Evolutionary conservation across 2,113 vertebrate genomes (phyloP), one percentile per base, ranked within the genome.

Genomic region (Neotragus pygmaeus): DNA sequence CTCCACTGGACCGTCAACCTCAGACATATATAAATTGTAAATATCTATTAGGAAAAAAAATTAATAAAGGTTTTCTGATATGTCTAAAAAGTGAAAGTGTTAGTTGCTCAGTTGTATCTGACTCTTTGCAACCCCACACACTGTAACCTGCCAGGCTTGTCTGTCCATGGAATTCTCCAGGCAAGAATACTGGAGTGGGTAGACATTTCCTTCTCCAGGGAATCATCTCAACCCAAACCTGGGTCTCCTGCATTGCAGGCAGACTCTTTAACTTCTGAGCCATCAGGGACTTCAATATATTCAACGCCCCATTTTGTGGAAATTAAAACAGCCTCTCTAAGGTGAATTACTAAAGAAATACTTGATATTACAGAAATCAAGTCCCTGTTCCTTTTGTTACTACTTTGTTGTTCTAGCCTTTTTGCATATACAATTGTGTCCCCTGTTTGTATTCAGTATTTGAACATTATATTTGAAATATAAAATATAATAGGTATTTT

Each of bases 291-390:
- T 30, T 92, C 78, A n/a, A 62, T 21, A 0, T 39, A 45, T 90
- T 77, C 27, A 49, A 43, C 14, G 51, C 80, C 55, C 53, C 80
- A 3, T 60, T 88, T 28, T 96, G 57, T 62, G 77, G 0, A 14
- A 43, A 80, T 95, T 57, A 80, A 85, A 96, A 94, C 85, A 86
- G 39, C 81, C 43, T 93, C 81, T 96, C 73, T 77, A 21, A 96
- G 80, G 78, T 85, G 86, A 96, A 96, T 95, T 90, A 78, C 4
- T 25, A 0, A 39, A 33, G 36, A 60, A 66, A 55, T 25, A 36
- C 28, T 45, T 2, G 4, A 51, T 30, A 51, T 16, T 4, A 58
- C n/a, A 58, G 27, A 66, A 75, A 70, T 51, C 70, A 80, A 87
- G 66, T 19, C 36, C 28, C 9, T 70, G 1, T 96, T 90, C 51